Base-by-base conservation (phyloP, 2,113 vertebrate species). In the Apus apus region DNA sequence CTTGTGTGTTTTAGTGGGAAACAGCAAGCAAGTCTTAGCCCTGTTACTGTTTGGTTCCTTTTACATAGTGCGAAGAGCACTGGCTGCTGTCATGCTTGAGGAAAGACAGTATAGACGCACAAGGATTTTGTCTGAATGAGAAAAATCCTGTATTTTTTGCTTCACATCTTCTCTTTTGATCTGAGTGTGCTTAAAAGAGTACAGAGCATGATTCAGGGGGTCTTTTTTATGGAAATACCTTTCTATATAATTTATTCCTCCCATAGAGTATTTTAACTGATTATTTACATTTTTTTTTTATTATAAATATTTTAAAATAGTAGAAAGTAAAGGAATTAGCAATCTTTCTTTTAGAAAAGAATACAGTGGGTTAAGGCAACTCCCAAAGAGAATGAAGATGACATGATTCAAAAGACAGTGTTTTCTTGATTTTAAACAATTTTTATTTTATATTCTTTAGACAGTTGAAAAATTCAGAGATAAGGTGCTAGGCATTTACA, bases 11-110 rank as follows among this genome's bases (percentile, higher is more conserved):
- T 73, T 45, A 38, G 22, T 13, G 15, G 61, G 51, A 95, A 15
- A 62, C 1, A 0, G 27, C 38, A 74, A 74, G 61, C 3, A n/a
- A 76, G 6, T 6, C 53, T 73, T 48, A 62, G 8, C 14, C 20
- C 15, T 53, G 13, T 62, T 77, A 45, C 8, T 57, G 18, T 13
- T 64, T 68, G 13, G 13, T 62, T 58, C 32, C 10, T 57, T 73
- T 70, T 7, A 38, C 6, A 20, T 7, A 14, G 19, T 13, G 2
- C 26, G 29, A 71, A 85, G 12, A 21, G 12, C 71, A 50, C 1
- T 0, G 0, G 15, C 20, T 13, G 11, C 8, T 74, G 10, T 2
- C 0, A 2, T 50, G 5, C 13, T n/a, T 80, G 5, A 2, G 30
- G 15, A 64, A 85, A 70, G 20, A 4, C 15, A 50, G 8, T 36